These are phyloP conservation scores for Corvus hawaiiensis DNA, from an alignment of 2,113 vertebrate genomes.

Conservation along the genomic window DNA sequence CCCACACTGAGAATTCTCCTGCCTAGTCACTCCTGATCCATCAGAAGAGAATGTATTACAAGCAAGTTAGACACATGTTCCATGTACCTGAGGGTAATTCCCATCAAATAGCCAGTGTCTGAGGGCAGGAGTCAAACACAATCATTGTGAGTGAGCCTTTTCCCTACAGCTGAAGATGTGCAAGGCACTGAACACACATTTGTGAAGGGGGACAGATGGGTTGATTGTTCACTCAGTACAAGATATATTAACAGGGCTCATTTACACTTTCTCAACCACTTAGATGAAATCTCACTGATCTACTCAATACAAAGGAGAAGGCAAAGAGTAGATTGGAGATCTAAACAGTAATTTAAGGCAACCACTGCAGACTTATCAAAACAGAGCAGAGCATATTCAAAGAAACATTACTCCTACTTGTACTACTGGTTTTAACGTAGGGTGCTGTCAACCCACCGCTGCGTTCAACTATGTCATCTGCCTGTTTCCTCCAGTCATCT, in stretches of 20 bases:
- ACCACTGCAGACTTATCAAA: not conserved
- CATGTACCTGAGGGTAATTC: not conserved
- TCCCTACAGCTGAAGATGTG: not conserved
- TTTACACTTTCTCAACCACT: not conserved
- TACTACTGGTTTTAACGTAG: not conserved
- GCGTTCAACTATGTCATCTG: not conserved
- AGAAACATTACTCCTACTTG: not conserved
- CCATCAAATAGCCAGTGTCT: not conserved
- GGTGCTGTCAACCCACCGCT: not conserved
- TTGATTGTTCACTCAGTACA: not conserved
- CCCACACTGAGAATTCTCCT: not conserved
- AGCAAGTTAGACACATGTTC: not conserved
- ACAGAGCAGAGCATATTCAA: not conserved
- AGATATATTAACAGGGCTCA: not conserved
- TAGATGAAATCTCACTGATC: not conserved
- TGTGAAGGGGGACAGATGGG: rapidly evolving
- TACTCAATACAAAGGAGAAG: not conserved
- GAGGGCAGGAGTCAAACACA: constrained; percentile 14
- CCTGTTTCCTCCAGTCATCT: not conserved
- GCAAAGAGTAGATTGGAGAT: not conserved
- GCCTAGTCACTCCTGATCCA: not conserved
- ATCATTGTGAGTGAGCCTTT: not conserved
- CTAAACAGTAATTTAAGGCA: not conserved
- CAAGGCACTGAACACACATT: not conserved
- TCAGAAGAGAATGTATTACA: not conserved